Percentiles rank a stretch among this genome's conserved stretches.
Evolutionary conservation across 2,888 invertebrate genomes (phyloP).

Genomic region (Laspeyria flexula): DNA sequence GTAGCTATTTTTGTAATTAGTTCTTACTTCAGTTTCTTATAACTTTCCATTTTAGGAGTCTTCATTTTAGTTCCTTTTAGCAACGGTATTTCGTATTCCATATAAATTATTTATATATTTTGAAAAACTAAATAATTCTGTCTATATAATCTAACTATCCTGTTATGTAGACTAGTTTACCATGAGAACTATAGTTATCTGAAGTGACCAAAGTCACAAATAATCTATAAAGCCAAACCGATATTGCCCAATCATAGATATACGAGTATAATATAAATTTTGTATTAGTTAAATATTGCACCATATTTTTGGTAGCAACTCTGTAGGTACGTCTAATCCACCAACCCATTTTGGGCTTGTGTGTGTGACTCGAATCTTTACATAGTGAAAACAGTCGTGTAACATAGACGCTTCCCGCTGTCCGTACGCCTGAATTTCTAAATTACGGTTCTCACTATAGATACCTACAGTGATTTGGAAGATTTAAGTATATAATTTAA

Average conservation of each 20-base stretch:
- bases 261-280: neutral
- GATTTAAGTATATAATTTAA: too few relatives aligned
- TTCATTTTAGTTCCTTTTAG: neutral
- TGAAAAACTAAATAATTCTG: too few relatives aligned
- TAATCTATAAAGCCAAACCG: conserved; percentile 5
- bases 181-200: neutral
- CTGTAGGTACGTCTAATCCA: too few relatives aligned
- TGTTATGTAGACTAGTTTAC: neutral
- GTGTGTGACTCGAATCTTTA: too few relatives aligned
- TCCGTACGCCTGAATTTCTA: too few relatives aligned
- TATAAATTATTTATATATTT: neutral
- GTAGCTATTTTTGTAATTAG: neutral
- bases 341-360: too few relatives aligned
- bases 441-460: too few relatives aligned
- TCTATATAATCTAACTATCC: too few relatives aligned
- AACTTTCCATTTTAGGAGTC: neutral
- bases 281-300: neutral
- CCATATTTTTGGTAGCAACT: too few relatives aligned
- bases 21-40: neutral
- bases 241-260: conserved; percentile 31
- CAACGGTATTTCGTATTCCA: neutral
- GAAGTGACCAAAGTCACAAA: neutral
- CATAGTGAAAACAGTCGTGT: too few relatives aligned
- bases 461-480: too few relatives aligned
- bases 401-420: too few relatives aligned